Conservation (phyloP, 92 coral and sea anemone genomes). For the Paramuricea clavata region DNA sequence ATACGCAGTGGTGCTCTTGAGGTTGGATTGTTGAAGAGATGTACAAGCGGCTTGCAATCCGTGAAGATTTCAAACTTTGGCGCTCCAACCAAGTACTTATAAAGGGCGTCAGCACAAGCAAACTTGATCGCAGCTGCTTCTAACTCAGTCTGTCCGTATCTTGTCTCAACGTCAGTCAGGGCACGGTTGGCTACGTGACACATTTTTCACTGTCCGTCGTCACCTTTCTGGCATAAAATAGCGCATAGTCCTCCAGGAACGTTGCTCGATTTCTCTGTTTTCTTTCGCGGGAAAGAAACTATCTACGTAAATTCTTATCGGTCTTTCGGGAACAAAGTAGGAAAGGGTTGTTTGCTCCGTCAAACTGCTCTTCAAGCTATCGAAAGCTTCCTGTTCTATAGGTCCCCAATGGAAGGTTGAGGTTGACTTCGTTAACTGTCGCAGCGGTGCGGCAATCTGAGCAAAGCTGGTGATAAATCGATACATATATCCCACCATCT, state of each 20-base stretch:
- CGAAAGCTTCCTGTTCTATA: constrained; percentile 27
- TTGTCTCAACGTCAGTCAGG: constrained; percentile 6
- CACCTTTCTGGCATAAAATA: not conserved
- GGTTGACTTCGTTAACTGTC: constrained; percentile 19
- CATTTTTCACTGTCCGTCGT: not conserved
- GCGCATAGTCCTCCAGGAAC: not conserved
- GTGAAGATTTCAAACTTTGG: too few species aligned
- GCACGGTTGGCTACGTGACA: constrained; percentile 16
- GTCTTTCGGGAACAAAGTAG: not conserved
- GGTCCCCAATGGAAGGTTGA: constrained; percentile 37
- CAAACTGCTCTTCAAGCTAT: constrained; percentile 12
- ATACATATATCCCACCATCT: constrained; percentile 5
- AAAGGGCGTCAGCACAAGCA: too few species aligned
- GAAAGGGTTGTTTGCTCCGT: constrained; percentile 9
- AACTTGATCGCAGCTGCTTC: constrained; percentile 19
- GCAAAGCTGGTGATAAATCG: not conserved
- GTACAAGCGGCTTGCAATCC: too few species aligned
- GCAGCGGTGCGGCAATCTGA: constrained; percentile 22
- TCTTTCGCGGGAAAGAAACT: not conserved
- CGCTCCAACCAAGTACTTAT: too few species aligned
- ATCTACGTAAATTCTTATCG: not conserved
- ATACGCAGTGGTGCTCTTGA: too few species aligned
- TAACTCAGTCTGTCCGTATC: constrained; percentile 27
- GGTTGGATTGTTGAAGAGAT: too few species aligned
- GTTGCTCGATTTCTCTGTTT: constrained; percentile 3